Conservation (phyloP, 2,888 invertebrate species). For the Oscheius onirici region DNA sequence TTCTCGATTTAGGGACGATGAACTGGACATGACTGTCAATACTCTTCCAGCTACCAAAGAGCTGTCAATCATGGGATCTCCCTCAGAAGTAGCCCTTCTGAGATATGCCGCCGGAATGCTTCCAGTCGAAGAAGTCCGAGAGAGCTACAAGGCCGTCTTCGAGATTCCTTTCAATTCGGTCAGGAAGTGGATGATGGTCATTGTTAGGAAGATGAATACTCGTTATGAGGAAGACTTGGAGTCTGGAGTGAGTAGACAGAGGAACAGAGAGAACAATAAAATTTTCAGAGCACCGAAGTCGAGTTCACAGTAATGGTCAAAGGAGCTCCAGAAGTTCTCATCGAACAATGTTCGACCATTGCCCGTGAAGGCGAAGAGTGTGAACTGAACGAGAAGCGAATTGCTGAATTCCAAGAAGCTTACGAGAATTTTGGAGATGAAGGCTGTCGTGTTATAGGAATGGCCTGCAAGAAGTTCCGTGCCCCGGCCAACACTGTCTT, state of each 20-base stretch:
- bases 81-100: constrained; percentile 55
- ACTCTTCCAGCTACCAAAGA: constrained; percentile 33
- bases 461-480: constrained; percentile 56
- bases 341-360: constrained; percentile 52
- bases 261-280: not conserved
- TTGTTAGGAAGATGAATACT: constrained; percentile 37
- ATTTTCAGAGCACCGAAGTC: constrained; percentile 31
- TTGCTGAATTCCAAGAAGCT: constrained; percentile 48
- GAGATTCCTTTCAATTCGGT: constrained; percentile 60
- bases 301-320: constrained; percentile 58
- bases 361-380: constrained; percentile 41
- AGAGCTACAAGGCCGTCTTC: constrained; percentile 31
- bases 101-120: constrained; percentile 48
- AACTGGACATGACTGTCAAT: constrained; percentile 41
- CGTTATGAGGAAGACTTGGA: constrained; percentile 21
- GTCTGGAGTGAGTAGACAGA: constrained; percentile 10
- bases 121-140: constrained; percentile 42
- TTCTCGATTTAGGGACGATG: constrained; percentile 40
- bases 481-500: constrained; percentile 52
- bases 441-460: constrained; percentile 64
- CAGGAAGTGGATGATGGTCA: constrained; percentile 59
- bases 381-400: constrained; percentile 39
- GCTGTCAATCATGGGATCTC: constrained; percentile 40
- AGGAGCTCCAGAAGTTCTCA: constrained; percentile 62
- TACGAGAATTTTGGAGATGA: constrained; percentile 62